phyloP scores from a whole-genome alignment of 2,113 vertebrate genomes.

The Fulmarus glacialis region DNA sequence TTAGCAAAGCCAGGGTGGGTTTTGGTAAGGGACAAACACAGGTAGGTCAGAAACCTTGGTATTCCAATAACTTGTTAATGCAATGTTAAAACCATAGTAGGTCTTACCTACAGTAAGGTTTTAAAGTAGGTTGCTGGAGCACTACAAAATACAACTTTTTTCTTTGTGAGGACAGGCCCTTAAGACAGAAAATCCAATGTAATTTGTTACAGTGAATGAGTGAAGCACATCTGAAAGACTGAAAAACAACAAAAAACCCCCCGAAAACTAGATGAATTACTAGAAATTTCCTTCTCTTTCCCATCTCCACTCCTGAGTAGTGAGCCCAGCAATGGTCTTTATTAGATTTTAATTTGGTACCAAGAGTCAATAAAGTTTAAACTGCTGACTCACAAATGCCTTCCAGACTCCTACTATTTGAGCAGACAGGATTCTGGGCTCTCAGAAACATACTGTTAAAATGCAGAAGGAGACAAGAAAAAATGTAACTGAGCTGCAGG shows the following conservation, averaged over 20 bases:
- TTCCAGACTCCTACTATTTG: neutral
- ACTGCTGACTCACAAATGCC: conserved; percentile 35
- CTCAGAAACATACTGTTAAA: neutral
- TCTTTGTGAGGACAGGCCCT: neutral
- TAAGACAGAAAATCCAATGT: neutral
- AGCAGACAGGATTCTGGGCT: neutral
- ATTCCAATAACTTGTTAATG: neutral
- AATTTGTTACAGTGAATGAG: neutral
- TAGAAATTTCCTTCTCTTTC: neutral
- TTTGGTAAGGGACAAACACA: neutral
- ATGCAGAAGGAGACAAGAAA: neutral
- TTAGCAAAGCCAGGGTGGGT: neutral
- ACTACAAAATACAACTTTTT: neutral
- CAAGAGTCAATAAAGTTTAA: neutral
- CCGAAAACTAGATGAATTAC: neutral
- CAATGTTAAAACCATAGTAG: neutral
- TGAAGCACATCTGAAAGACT: neutral
- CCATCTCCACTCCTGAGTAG: neutral
- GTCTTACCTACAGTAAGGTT: neutral
- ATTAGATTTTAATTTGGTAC: neutral
- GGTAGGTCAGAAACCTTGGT: neutral
- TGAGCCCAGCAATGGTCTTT: neutral
- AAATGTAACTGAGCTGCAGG: neutral
- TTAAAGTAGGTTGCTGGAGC: neutral
- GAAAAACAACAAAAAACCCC: neutral